Base-by-base conservation (phyloP, 2,113 vertebrate genomes). In the Nycticebus coucang region DNA sequence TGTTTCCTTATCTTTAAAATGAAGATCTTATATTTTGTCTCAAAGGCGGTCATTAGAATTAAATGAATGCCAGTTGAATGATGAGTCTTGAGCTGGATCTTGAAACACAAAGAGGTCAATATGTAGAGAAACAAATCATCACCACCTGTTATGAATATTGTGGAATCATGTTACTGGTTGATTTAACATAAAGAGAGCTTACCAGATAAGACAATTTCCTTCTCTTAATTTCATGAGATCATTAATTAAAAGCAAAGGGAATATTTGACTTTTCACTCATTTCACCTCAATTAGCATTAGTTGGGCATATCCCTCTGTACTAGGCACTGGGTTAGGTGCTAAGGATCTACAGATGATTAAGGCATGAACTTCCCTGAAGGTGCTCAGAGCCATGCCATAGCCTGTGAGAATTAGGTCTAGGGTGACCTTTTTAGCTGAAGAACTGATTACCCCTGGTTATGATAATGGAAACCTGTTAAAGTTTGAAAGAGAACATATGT, bases 1-100 rank as follows among this genome's bases (percentile, higher is more conserved):
- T 69, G 24, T 84, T 95, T 81, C 45, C 26, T 84, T 18, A 89
- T 62, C 41, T 69, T 22, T 30, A 93, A 78, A 95, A 71, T 89
- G 41, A 85, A 69, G 22, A 19, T 18, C 37, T 50, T 35, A 22
- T 1, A 80, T 78, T 55, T 91, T 60, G 72, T 89, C 30, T 80
- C 57, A 81, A 4, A 72, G n/a, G 4, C 79, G 84, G 60, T 89
- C 55, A 62, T 86, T 89, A 59, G 57, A 66, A 41, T 55, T 88
- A 64, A 45, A 12, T 57, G 82, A 94, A 94, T 59, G 82, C 11
- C 24, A 68, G 2, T 12, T 81, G 45, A 89, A 74, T 71, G 60
- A 21, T 60, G 7, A 8, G 12, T 75, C 4, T 92, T 83, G 7
- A 87, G 62, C 79, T 90, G 17, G 35, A 41, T 45, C 17, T 71